phyloP scores from a whole-genome alignment of 2,113 vertebrate genomes.

The Dascyllus trimaculatus region DNA sequence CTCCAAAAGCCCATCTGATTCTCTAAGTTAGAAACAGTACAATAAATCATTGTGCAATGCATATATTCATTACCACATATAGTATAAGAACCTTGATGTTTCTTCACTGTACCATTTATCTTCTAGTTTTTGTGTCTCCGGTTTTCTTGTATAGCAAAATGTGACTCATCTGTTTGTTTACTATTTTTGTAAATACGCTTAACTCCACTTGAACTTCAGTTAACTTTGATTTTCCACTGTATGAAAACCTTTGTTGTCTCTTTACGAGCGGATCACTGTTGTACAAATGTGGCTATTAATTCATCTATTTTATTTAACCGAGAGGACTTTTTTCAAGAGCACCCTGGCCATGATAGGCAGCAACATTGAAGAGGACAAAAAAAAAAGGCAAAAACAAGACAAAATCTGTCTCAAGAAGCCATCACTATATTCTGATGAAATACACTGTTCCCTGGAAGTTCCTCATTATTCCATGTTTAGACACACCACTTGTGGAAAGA shows the following conservation, averaged over 20 bases:
- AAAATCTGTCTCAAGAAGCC: neutral
- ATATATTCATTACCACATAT: too few relatives aligned
- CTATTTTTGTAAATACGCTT: conserved; percentile 19
- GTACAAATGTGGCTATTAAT: too few relatives aligned
- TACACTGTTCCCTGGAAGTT: neutral
- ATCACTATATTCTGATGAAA: neutral
- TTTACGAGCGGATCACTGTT: too few relatives aligned
- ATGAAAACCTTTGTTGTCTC: too few relatives aligned
- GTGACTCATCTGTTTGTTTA: conserved; percentile 26
- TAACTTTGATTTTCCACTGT: neutral
- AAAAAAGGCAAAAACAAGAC: neutral
- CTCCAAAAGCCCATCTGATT: neutral
- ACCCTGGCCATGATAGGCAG: too few relatives aligned
- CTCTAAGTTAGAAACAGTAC: neutral
- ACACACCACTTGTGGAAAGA: neutral
- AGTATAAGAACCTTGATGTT: neutral
- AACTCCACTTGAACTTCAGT: conserved; percentile 12
- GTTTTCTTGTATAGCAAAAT: neutral
- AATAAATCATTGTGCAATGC: too few relatives aligned
- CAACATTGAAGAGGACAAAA: neutral
- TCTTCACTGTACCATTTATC: neutral
- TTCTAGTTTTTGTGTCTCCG: neutral
- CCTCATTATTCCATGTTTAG: neutral
- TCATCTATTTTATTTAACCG: too few relatives aligned
- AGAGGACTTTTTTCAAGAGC: too few relatives aligned